Conservation (phyloP, 2,888 invertebrate genomes). For the Cistogaster globosa region DNA sequence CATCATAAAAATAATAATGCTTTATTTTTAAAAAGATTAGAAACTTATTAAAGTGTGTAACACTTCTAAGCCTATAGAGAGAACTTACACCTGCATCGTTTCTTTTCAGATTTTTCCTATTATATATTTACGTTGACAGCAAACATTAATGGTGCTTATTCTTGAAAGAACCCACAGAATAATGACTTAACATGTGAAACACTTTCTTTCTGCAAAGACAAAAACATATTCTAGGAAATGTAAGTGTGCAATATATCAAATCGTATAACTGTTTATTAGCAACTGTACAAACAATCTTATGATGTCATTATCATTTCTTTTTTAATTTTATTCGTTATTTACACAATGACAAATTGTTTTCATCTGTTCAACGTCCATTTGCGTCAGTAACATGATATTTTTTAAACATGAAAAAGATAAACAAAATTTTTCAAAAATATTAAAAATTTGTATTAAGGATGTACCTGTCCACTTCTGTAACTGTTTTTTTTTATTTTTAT, state of each 20-base stretch:
- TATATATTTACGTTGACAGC: no score
- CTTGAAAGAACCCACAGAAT: constrained; percentile 7
- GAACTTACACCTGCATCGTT: no score
- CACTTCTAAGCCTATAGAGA: no score
- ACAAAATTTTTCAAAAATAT: constrained; percentile 33
- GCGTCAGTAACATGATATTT: constrained; percentile 78
- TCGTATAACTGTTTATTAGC: constrained; percentile 11
- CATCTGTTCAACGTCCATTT: constrained; percentile 78
- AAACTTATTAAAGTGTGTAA: no score
- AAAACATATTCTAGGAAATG: not conserved
- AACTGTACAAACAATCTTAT: constrained; percentile 35
- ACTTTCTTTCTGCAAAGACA: constrained; percentile 4
- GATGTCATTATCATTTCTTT: constrained; percentile 45
- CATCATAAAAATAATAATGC: no score
- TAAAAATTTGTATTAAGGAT: constrained; percentile 14
- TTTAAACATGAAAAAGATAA: constrained; percentile 40
- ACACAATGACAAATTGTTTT: constrained; percentile 70
- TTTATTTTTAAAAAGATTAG: no score
- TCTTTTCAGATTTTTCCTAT: no score
- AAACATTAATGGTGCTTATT: not conserved
- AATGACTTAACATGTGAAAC: not conserved
- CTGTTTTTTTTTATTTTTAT: no score
- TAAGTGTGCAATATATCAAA: constrained; percentile 44
- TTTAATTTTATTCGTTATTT: not conserved
- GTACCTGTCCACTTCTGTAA: not conserved